Conservation (phyloP, 2,113 vertebrate genomes). For the Cricetomys ansorgei region DNA sequence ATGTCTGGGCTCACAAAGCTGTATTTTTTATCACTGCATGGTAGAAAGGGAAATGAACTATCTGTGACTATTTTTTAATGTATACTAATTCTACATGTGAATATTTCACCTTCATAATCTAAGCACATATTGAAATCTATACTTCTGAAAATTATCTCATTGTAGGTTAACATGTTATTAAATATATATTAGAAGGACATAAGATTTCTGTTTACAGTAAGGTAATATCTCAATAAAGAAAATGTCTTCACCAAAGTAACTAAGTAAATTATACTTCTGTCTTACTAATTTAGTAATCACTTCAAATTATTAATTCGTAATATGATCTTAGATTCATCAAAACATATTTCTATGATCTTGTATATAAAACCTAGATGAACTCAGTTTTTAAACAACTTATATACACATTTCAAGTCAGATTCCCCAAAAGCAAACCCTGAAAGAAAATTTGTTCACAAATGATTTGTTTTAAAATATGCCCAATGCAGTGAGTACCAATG, state of each 20-base stretch:
- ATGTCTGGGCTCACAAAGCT: background rate
- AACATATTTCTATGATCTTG: background rate
- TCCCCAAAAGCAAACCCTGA: background rate
- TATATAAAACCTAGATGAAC: conserved; percentile 24
- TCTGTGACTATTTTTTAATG: background rate
- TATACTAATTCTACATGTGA: background rate
- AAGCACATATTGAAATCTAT: background rate
- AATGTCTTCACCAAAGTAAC: background rate
- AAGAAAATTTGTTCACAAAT: background rate
- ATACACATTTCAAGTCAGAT: background rate
- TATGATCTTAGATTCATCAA: background rate
- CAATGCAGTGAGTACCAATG: background rate
- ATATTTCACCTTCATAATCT: background rate
- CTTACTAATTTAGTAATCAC: conserved; percentile 4
- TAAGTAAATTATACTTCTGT: background rate
- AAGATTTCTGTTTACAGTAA: background rate
- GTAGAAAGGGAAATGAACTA: background rate
- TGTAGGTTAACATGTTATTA: background rate
- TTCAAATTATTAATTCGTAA: background rate
- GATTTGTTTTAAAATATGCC: conserved; percentile 4
- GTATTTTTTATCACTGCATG: background rate
- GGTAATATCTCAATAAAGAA: background rate
- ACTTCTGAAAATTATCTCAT: background rate
- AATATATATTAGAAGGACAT: background rate
- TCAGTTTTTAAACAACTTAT: background rate